Evolutionary conservation across 2,888 invertebrate species (phyloP).

Genomic region (Brachyptera risi): DNA sequence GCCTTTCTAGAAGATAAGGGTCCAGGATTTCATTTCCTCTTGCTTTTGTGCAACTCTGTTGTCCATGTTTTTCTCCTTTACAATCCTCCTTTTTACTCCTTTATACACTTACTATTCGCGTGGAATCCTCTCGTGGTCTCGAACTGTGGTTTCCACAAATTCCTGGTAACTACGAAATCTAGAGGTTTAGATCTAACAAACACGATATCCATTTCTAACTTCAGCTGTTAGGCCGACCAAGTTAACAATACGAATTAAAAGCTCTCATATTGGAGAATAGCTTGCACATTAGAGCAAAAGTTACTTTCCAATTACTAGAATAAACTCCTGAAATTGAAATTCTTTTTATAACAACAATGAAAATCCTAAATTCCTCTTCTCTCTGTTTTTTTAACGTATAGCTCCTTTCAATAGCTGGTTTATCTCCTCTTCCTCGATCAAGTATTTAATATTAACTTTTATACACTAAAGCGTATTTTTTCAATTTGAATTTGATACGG

Average conservation of each 20-base stretch:
- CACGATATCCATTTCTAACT: conserved; percentile 6
- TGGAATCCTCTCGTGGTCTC: neutral
- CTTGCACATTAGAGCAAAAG: too few species aligned
- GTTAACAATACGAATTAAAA: conserved; percentile 11
- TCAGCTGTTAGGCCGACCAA: too few species aligned
- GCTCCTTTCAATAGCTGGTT: neutral
- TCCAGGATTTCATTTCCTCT: neutral
- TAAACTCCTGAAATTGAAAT: neutral
- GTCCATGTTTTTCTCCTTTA: conserved; percentile 10
- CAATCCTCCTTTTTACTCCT: conserved; percentile 2
- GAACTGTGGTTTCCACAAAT: conserved; percentile 1
- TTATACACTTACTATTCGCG: neutral
- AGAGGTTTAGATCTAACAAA: conserved; percentile 3
- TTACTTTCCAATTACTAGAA: conserved; percentile 9
- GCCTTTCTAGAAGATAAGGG: conserved; percentile 3
- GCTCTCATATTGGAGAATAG: too few species aligned
- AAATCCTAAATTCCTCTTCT: neutral
- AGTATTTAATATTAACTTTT: conserved; percentile 5
- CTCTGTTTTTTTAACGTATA: neutral
- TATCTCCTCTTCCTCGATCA: neutral
- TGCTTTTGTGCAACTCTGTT: neutral
- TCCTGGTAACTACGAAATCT: neutral
- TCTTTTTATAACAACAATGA: neutral
- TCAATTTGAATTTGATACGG: conserved; percentile 18
- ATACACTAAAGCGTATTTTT: conserved; percentile 7